Evolutionary conservation across 2,888 invertebrate genomes (phyloP), one percentile per base, ranked within the genome.

Genomic region (Latrodectus elegans): DNA sequence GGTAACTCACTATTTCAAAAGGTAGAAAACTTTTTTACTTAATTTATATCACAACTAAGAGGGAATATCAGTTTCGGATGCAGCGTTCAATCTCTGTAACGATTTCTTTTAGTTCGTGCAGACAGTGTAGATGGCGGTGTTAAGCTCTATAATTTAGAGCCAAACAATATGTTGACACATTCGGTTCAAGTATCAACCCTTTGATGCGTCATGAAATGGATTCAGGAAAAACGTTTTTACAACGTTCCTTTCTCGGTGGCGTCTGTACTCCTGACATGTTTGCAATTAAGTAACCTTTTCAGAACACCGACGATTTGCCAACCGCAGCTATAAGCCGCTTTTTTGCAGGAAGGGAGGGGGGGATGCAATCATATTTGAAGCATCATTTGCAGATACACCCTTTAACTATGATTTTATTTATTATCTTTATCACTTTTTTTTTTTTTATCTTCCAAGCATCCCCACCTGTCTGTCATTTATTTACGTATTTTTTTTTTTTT

Each of bases 381-480:
- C n/a, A 60, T 60, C 60, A 60, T 60, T 60, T 60, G 60, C n/a
- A 60, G 60, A 60, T 68, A 53, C 75, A 75, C 38, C 75, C 75
- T 60, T 60, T 52, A 53, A 53, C 22, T 22, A 53, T 51, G 73
- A 15, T 22, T 22, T 22, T 22, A 22, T 22, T 22, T 22, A 22
- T 22, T 22, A 22, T 22, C 22, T 22, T 22, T 22, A 22, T 22
- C 22, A 22, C 22, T 72, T 72, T 17, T 65, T 72, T 72, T 17
- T 65, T 71, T 26, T 81, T 68, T 71, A n/a, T 81, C 53, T 81
- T 72, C 22, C 14, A 64, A 53, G 26, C 76, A 77, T 77, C 77
- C 60, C 86, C 86, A 86, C 86, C 86, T 86, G 86, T 81, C 86
- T 81, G 72, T 86, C 86, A 86, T 81, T 76, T 86, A 65, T 72